Evolutionary conservation across 2,113 vertebrate genomes (phyloP).

Genomic region (Rhynchomys soricoides): DNA sequence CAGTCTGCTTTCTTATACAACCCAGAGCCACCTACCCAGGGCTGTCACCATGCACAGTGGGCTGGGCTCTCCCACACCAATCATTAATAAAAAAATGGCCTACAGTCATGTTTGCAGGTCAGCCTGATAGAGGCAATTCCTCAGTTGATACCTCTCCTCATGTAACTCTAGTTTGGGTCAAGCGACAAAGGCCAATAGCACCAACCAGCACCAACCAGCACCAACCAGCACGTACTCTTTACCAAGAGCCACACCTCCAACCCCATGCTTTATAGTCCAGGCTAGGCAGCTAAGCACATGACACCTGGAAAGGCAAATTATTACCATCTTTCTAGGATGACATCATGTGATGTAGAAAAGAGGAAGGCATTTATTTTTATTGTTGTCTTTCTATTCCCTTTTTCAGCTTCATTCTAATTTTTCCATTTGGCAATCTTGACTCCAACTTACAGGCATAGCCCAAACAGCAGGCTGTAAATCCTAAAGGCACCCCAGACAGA

Average conservation of each 20-base stretch:
- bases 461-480: background rate
- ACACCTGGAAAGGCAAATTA: slow-evolving; percentile 23
- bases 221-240: background rate
- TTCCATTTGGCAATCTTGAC: background rate
- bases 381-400: background rate
- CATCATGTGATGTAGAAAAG: background rate
- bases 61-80: background rate
- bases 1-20: background rate
- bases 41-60: background rate
- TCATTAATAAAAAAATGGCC: background rate
- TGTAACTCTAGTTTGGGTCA: background rate
- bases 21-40: background rate
- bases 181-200: background rate
- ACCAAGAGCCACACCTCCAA: background rate
- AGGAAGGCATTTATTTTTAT: slow-evolving; percentile 16
- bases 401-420: background rate
- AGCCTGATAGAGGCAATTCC: background rate
- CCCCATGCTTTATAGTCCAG: background rate
- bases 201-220: background rate
- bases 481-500: background rate
- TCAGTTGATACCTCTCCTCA: background rate
- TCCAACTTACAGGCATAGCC: background rate
- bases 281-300: background rate
- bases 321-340: slow-evolving; percentile 9
- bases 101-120: background rate